Evolutionary conservation across 64 coral and sea anemone species (phyloP), one percentile per base, ranked within the genome.

Genomic region (Acropora tenuis): DNA sequence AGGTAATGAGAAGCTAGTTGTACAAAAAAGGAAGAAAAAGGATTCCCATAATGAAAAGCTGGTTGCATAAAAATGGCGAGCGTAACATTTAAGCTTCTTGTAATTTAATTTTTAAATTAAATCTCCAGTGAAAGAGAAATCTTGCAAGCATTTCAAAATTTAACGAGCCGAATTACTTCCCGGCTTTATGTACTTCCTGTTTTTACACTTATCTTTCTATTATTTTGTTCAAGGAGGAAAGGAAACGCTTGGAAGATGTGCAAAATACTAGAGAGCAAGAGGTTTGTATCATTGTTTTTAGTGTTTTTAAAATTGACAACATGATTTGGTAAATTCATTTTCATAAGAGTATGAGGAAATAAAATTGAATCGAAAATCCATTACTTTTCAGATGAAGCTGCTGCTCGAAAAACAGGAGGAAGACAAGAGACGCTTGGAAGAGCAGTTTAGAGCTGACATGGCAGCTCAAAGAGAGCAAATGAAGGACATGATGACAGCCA

Each of bases 401-500:
- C 49, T 95, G 9, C 13, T 49, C 5, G 52, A 55, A 55, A 55
- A 55, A 55, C 52, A 55, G 52, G 52, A 55, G 52, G 52, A 55
- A 2, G 94, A 95, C 68, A 86, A 74, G 17, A 59, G 7, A 47
- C 83, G 94, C 43, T 88, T 95, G 30, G 90, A 91, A 48, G 71
- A 95, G 55, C 94, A 88, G 67, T 95, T 95, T 47, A 87, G 80
- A 75, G 76, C 19, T 41, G 87, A 95, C 59, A 72, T 92, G 84
- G 77, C 84, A 76, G 30, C 84, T 74, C 90, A 89, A 74, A 88
- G 87, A 13, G 66, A 82, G 46, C 94, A 95, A 90, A 81, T 95
- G 94, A 50, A 69, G 42, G 92, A 95, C 55, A 92, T 95, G 94
- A 82, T 95, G 78, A 59, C 73, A n/a, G 89, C 94, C 15, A 95